Conservation (phyloP, 2,888 invertebrate genomes). For the Habrosyne pyritoides region DNA sequence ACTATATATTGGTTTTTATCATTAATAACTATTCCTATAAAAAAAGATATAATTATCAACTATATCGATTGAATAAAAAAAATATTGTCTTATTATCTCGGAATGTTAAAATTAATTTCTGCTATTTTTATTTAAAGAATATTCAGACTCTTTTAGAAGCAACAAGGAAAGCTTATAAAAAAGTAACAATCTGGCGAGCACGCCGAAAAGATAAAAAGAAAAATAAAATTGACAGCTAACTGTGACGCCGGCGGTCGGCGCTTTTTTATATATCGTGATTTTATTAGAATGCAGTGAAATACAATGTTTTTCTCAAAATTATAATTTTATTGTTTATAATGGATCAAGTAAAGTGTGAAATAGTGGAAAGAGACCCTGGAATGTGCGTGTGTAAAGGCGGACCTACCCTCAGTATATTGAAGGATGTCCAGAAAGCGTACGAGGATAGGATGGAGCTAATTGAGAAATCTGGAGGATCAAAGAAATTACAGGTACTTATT, state of each 20-base stretch:
- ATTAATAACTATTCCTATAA: conserved; percentile 20
- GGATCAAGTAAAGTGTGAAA: conserved; percentile 50
- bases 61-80: too few relatives aligned
- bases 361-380: conserved; percentile 42
- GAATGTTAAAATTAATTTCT: too few relatives aligned
- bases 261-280: neutral
- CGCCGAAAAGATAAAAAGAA: neutral
- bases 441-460: conserved; percentile 84
- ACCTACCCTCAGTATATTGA: conserved; percentile 75
- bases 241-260: neutral
- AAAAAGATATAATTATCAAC: conserved; percentile 6
- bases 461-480: conserved; percentile 66
- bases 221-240: neutral
- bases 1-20: conserved; percentile 23
- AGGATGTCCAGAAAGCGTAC: conserved; percentile 85
- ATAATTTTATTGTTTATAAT: conserved; percentile 23
- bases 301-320: conserved; percentile 2
- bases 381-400: conserved; percentile 48
- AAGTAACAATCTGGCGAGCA: conserved; percentile 6
- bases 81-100: too few relatives aligned
- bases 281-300: conserved; percentile 3
- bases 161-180: too few relatives aligned
- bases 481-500: conserved; percentile 53
- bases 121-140: too few relatives aligned
- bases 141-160: too few relatives aligned